These are phyloP conservation scores for Miichthys miiuy DNA, from an alignment of 2,797 vertebrate species.

Conservation along the genomic window DNA sequence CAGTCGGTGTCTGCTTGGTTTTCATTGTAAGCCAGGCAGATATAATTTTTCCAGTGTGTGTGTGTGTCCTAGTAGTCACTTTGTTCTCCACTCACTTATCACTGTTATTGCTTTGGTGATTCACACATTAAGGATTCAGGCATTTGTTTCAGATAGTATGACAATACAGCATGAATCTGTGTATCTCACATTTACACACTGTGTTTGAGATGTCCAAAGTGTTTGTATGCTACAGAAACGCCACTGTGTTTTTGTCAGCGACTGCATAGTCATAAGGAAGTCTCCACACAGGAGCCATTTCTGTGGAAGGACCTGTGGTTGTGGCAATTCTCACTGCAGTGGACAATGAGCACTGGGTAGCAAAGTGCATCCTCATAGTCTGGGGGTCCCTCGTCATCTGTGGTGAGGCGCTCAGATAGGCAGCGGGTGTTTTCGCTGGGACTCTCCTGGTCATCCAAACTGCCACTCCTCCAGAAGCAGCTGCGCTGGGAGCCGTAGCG, in stretches of 20 bases:
- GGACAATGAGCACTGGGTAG: slow-evolving; percentile 96
- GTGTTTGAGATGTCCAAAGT: slow-evolving; percentile 28
- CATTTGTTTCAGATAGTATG: slow-evolving; percentile 41
- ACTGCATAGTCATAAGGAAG: slow-evolving; percentile 89
- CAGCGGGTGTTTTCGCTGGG: slow-evolving; percentile 94
- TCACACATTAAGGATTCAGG: slow-evolving; percentile 70
- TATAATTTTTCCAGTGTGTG: not conserved
- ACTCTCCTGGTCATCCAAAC: slow-evolving; percentile 92
- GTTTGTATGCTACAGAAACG: slow-evolving; percentile 63
- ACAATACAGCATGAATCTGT: slow-evolving; percentile 35
- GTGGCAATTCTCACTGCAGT: slow-evolving; percentile 96
- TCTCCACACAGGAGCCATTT: slow-evolving; percentile 95
- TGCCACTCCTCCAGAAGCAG: slow-evolving; percentile 95
- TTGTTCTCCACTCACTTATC: slow-evolving; percentile 22
- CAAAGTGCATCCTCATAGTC: slow-evolving; percentile 96
- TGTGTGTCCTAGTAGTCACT: slow-evolving; percentile 2
- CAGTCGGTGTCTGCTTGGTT: slow-evolving; percentile 69
- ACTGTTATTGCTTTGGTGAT: slow-evolving; percentile 79
- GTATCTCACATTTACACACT: slow-evolving; percentile 35
- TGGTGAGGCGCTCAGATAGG: slow-evolving; percentile 89
- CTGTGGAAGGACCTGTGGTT: slow-evolving; percentile 96
- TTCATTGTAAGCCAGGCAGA: slow-evolving; percentile 53
- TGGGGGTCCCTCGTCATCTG: slow-evolving; percentile 91
- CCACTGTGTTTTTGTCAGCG: slow-evolving; percentile 24
- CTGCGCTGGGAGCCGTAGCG: slow-evolving; percentile 94